Conservation (phyloP, 2,888 invertebrate genomes). For the Protodeltote pygarga region DNA sequence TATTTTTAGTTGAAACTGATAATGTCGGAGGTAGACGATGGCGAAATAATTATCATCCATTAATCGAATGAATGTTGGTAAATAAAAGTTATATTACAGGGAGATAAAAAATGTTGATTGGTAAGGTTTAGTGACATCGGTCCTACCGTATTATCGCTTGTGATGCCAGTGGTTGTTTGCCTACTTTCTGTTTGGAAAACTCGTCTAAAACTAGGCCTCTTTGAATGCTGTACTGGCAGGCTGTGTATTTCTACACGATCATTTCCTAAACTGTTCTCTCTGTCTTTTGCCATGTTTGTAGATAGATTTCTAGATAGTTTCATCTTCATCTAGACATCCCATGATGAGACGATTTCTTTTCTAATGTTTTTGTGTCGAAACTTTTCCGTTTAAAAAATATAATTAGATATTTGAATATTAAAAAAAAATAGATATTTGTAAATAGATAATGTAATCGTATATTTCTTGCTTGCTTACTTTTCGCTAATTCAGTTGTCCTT, state of each 20-base stretch:
- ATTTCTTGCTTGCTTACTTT: constrained; percentile 16
- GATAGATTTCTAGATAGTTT: constrained; percentile 43
- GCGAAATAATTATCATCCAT: neutral
- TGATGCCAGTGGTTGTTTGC: constrained; percentile 64
- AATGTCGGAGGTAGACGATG: no score
- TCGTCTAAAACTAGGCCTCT: constrained; percentile 77
- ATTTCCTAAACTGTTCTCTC: constrained; percentile 48
- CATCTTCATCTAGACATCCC: constrained; percentile 23
- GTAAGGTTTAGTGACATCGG: constrained; percentile 40
- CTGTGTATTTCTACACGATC: constrained; percentile 71
- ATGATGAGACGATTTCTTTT: no score
- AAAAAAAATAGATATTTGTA: no score
- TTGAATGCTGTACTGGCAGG: constrained; percentile 64
- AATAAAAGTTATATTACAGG: neutral
- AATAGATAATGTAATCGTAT: no score
- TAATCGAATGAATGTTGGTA: neutral
- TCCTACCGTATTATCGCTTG: constrained; percentile 57
- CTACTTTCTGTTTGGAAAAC: constrained; percentile 84
- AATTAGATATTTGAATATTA: no score
- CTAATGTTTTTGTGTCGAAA: no score
- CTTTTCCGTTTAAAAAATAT: no score
- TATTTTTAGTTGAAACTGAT: no score
- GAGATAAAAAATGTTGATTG: constrained; percentile 16
- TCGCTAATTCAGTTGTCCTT: constrained; percentile 6
- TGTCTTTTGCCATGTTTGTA: constrained; percentile 30